Evolutionary conservation across 35 echinoderm and acorn worm species (phyloP).

Genomic region (Hemicentrotus pulcherrimus): DNA sequence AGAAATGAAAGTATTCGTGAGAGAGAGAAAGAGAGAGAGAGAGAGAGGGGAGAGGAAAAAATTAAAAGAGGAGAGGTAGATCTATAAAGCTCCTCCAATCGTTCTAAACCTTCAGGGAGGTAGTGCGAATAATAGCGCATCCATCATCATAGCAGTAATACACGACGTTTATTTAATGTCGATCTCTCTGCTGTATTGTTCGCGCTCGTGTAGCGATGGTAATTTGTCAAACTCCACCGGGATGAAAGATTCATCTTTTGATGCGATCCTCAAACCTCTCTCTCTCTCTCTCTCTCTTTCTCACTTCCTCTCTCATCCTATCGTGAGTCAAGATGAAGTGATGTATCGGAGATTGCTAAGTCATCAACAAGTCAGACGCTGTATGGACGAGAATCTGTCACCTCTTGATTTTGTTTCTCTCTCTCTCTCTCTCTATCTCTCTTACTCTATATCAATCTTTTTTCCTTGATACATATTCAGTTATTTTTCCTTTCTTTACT

Average conservation of each 20-base stretch:
- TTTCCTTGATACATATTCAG: not conserved
- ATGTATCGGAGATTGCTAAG: not conserved
- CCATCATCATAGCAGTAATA: conserved; percentile 53
- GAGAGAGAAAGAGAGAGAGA: conserved; percentile 8
- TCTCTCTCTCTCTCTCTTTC: not conserved
- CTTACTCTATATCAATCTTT: not conserved
- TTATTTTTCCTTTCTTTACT: not conserved
- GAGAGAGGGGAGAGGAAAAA: conserved; percentile 22
- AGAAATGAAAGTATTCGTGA: not conserved
- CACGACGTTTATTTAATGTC: conserved; percentile 49
- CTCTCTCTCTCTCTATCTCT: not conserved
- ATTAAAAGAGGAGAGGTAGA: conserved; percentile 45
- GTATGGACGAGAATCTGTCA: not conserved
- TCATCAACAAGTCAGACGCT: not conserved
- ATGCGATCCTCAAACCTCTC: not conserved
- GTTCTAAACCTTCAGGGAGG: conserved; percentile 36
- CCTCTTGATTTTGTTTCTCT: not conserved
- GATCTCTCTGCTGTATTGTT: conserved; percentile 25
- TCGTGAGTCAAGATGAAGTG: not conserved
- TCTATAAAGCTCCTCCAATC: conserved; percentile 61
- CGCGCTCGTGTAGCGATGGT: conserved; percentile 27
- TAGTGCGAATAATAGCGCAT: conserved; percentile 51
- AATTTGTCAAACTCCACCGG: conserved; percentile 32
- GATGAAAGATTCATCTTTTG: conserved; percentile 25
- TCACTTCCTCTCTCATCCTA: not conserved